A percentile compares a stretch with the other conserved stretches of the same genome.
Evolutionary conservation across 1,140 invertebrate genomes (phyloP).

Genomic region (Zelostemma sp.): DNA sequence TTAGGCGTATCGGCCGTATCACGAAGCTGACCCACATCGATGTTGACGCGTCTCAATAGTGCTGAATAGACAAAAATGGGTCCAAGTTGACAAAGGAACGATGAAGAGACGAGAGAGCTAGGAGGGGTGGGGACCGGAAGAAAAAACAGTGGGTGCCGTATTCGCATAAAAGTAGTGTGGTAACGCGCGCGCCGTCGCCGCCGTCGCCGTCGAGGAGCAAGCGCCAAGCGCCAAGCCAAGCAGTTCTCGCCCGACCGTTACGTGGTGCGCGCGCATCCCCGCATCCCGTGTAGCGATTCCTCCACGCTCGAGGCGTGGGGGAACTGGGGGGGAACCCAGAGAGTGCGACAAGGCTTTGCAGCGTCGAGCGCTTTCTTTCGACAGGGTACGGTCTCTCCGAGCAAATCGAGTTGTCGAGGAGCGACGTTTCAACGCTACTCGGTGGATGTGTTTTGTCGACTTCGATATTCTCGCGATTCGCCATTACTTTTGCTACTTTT

Average conservation of each 20-base stretch:
- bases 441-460: background rate
- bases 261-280: constrained; percentile 33
- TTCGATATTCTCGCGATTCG: too few species aligned
- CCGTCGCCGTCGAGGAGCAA: too few species aligned
- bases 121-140: too few species aligned
- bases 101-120: too few species aligned
- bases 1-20: too few species aligned
- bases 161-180: constrained; percentile 37
- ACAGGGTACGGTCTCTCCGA: constrained; percentile 53
- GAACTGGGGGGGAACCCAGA: constrained; percentile 57
- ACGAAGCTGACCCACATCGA: too few species aligned
- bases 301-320: constrained; percentile 32
- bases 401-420: constrained; percentile 9
- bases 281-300: constrained; percentile 21
- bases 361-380: constrained; percentile 61
- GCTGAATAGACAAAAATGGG: too few species aligned
- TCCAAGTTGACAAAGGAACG: too few species aligned
- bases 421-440: background rate
- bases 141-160: too few species aligned
- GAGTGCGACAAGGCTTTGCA: constrained; percentile 60
- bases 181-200: constrained; percentile 38
- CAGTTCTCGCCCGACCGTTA: constrained; percentile 42
- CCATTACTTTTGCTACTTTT: too few species aligned
- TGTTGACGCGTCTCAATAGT: too few species aligned
- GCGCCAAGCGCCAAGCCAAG: too few species aligned